Base-by-base conservation (phyloP, 2,797 vertebrate genomes). In the Galaxias olidus region DNA sequence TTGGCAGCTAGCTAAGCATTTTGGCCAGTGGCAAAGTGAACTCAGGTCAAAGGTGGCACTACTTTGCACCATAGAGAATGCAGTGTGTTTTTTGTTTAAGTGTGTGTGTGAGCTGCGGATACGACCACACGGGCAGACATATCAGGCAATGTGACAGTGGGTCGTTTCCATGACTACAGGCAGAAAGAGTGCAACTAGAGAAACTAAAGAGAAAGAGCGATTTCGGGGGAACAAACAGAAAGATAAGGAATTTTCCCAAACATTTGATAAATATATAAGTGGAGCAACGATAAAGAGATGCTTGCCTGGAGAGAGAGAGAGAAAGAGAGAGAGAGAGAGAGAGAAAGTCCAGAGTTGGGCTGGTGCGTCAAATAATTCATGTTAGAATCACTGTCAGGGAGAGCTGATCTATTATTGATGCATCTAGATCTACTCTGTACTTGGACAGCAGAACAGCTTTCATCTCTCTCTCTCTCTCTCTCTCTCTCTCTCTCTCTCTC, bases 341-440 rank as follows among this genome's bases (percentile, higher is more conserved):
- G n/a, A n/a, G n/a, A n/a, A 10, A 4, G 46, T 4, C 9, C 63
- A 54, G 77, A 69, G 73, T 40, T 45, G 11, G 71, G 65, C 30
- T 1, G 66, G 65, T 69, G 13, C 65, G 73, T 20, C 77, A 77
- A 82, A 86, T 78, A 79, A 83, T 82, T 85, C 73, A 83, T 82
- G 84, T 80, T 77, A 73, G 79, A 74, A 79, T 84, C 79, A 58
- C 56, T 41, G 56, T 84, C 65, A 68, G 64, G 78, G 76, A 77
- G 82, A 79, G 47, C 63, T 72, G 41, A 68, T 86, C 76, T 63
- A 77, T 84, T 84, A 85, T 85, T 77, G 72, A 87, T n/a, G n/a
- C n/a, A n/a, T n/a, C n/a, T 68, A 44, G 54, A 30, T 65, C 65
- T 63, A 71, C 30, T 49, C 46, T 50, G 5, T 11, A 5, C 20